phyloP scores from a whole-genome alignment of 2,888 invertebrate species.

The Drosophila aldrichi region DNA sequence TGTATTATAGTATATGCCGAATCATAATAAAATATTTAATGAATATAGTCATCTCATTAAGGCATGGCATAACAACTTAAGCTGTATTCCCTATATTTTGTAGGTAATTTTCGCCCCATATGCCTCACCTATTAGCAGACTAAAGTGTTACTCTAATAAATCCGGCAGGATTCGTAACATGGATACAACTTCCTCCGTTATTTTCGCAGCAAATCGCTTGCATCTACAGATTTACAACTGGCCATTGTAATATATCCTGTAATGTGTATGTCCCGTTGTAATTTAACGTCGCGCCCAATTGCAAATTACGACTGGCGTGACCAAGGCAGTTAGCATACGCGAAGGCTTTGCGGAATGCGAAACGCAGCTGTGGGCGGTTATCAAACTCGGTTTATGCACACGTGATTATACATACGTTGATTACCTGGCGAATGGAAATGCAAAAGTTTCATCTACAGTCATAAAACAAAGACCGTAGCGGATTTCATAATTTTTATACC shows the following conservation, averaged over 20 bases:
- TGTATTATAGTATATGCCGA: too few relatives aligned
- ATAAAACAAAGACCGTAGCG: constrained; percentile 31
- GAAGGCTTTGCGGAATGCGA: constrained; percentile 21
- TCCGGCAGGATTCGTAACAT: not conserved
- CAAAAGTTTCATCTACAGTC: constrained; percentile 12
- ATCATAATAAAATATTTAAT: too few relatives aligned
- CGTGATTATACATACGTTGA: too few relatives aligned
- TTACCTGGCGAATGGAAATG: constrained; percentile 36
- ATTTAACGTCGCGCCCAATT: constrained; percentile 35
- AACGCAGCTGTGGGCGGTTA: constrained; percentile 43
- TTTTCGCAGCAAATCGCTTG: constrained; percentile 16
- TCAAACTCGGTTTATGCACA: constrained; percentile 25
- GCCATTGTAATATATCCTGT: constrained; percentile 10
- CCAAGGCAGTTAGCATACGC: constrained; percentile 20
- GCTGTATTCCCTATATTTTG: too few relatives aligned
- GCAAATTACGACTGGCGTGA: constrained; percentile 26
- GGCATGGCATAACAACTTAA: too few relatives aligned
- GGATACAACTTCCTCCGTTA: not conserved
- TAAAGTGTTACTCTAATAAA: not conserved
- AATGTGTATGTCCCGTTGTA: constrained; percentile 25
- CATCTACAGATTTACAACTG: constrained; percentile 36
- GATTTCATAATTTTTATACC: constrained; percentile 42
- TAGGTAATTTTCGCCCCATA: not conserved
- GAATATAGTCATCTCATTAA: too few relatives aligned
- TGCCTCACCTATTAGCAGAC: too few relatives aligned